Evolutionary conservation across 2,797 vertebrate genomes (phyloP).

Genomic region (Danio tinwini): DNA sequence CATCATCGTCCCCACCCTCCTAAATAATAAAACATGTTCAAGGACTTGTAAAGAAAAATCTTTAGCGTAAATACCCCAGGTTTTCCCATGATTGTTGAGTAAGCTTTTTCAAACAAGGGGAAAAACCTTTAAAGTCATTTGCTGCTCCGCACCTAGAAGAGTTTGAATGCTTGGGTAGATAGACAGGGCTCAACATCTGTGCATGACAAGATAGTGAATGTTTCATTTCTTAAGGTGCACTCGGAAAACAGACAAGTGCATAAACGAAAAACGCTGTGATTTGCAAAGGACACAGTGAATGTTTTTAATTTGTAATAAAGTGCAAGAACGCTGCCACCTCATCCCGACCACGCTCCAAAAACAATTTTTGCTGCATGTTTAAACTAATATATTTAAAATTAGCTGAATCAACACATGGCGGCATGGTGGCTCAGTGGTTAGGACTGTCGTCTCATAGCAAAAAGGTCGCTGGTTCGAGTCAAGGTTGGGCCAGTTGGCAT

Average conservation of each 20-base stretch:
- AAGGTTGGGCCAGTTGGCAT: too few species aligned
- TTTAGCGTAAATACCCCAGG: slow-evolving; percentile 31
- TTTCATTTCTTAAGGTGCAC: slow-evolving; percentile 50
- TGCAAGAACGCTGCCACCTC: slow-evolving; percentile 22
- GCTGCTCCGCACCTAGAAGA: slow-evolving; percentile 3
- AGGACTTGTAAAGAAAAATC: slow-evolving; percentile 42
- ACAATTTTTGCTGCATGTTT: too few species aligned
- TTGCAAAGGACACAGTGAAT: slow-evolving; percentile 32
- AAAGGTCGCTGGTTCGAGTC: too few species aligned
- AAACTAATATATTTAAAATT: too few species aligned
- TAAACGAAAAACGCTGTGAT: slow-evolving; percentile 33
- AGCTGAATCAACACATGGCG: too few species aligned
- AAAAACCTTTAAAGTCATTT: slow-evolving; percentile 33
- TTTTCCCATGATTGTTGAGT: slow-evolving; percentile 44
- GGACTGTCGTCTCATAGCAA: too few species aligned
- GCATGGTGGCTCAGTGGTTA: too few species aligned
- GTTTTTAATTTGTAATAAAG: slow-evolving; percentile 33
- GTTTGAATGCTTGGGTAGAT: slow-evolving; percentile 29
- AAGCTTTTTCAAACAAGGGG: slow-evolving; percentile 48
- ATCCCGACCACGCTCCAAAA: neutral
- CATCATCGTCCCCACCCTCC: neutral
- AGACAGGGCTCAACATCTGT: slow-evolving; percentile 34
- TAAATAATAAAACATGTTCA: neutral
- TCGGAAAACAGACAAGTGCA: slow-evolving; percentile 10
- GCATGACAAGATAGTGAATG: slow-evolving; percentile 54